Evolutionary conservation across 1,140 invertebrate species (phyloP).

Genomic region (Drosophila triauraria): DNA sequence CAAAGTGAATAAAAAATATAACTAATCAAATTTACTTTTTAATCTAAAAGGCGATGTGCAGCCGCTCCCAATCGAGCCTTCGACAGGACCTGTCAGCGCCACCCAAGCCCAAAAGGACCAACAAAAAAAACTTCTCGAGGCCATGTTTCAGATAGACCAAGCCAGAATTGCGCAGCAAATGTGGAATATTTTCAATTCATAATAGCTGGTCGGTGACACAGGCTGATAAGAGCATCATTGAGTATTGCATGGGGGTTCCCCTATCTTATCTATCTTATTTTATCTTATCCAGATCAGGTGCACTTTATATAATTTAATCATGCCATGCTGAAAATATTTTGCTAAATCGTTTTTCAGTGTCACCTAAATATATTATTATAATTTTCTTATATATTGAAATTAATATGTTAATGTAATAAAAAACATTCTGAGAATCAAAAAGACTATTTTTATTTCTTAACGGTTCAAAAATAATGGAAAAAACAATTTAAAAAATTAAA

Average conservation of each 20-base stretch:
- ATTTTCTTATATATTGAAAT: not conserved
- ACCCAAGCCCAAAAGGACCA: not conserved
- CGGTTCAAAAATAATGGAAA: too few species aligned
- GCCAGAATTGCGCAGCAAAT: not conserved
- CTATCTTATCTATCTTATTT: not conserved
- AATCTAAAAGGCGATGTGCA: not conserved
- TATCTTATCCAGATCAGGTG: not conserved
- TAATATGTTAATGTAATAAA: not conserved
- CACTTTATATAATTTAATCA: not conserved
- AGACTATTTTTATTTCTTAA: too few species aligned
- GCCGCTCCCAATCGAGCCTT: not conserved
- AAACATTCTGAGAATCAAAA: not conserved
- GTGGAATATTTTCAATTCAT: not conserved
- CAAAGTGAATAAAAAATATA: not conserved
- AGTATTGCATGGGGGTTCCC: not conserved
- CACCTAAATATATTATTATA: not conserved
- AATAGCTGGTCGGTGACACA: not conserved
- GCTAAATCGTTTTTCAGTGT: too few species aligned
- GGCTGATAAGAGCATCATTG: constrained; percentile 2
- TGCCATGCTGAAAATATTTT: not conserved
- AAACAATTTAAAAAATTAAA: too few species aligned
- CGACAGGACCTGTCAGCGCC: not conserved
- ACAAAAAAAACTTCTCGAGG: not conserved
- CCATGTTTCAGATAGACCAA: not conserved
- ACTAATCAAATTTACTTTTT: not conserved